These are phyloP conservation scores for Hyperoplus immaculatus DNA, from an alignment of 2,797 vertebrate species.

Conservation along the genomic window DNA sequence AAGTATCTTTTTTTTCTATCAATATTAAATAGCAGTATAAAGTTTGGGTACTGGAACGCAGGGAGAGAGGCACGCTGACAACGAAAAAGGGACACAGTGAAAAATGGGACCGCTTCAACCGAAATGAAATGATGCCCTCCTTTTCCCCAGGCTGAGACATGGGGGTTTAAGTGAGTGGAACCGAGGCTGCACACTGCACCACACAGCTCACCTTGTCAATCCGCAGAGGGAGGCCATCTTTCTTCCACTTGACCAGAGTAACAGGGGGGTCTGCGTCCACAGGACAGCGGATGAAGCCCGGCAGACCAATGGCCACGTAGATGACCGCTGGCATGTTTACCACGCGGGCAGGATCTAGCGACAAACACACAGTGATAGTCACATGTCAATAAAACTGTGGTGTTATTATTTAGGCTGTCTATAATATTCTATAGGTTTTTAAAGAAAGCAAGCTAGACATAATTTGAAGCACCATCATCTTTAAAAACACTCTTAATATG, in stretches of 20 bases:
- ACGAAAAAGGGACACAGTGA: background rate
- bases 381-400: no score
- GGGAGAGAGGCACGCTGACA: background rate
- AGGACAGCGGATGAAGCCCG: slow-evolving; percentile 96
- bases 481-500: no score
- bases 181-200: background rate
- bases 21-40: no score
- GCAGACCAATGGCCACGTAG: slow-evolving; percentile 96
- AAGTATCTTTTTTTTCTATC: no score
- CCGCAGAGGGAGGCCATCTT: slow-evolving; percentile 94
- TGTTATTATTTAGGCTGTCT: no score
- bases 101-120: background rate
- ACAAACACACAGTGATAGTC: background rate
- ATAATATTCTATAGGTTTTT: no score
- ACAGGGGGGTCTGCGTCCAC: slow-evolving; percentile 96
- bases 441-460: no score
- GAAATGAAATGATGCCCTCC: background rate
- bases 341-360: slow-evolving; percentile 95
- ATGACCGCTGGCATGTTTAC: slow-evolving; percentile 97
- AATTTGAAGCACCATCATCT: no score
- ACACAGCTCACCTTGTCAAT: slow-evolving; percentile 84
- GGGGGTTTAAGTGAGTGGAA: slow-evolving; percentile 8
- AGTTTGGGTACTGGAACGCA: background rate
- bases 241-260: slow-evolving; percentile 97
- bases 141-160: slow-evolving; percentile 1